Conservation (phyloP, 2,113 vertebrate genomes). For the Nyctereutes procyonoides region DNA sequence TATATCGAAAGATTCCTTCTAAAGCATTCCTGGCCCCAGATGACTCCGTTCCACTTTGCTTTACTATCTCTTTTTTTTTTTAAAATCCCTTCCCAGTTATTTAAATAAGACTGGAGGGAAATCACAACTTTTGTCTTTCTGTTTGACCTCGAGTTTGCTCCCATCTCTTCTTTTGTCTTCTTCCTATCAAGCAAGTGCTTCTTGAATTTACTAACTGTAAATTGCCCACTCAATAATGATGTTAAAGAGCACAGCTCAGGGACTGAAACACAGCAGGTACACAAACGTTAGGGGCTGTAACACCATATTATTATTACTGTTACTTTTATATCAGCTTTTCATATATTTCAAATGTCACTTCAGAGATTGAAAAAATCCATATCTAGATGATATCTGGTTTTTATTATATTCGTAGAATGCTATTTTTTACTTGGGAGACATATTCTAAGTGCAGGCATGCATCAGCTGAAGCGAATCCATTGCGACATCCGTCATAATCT, state of each 20-base stretch:
- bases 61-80: background rate
- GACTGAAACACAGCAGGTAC: background rate
- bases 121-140: background rate
- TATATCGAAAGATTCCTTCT: background rate
- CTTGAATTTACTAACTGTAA: background rate
- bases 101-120: background rate
- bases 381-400: background rate
- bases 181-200: background rate
- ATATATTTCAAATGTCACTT: conserved; percentile 24
- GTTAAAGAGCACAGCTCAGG: background rate
- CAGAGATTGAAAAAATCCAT: background rate
- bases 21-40: background rate
- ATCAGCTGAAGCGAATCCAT: background rate
- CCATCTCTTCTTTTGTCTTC: background rate
- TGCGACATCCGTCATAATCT: background rate
- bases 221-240: background rate
- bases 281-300: background rate
- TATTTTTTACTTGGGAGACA: conserved; percentile 7
- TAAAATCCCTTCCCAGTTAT: background rate
- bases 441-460: background rate
- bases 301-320: background rate
- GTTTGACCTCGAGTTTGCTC: conserved; percentile 11
- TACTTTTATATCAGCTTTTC: background rate
- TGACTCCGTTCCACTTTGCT: background rate
- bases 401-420: background rate